phyloP scores from a whole-genome alignment of 2,113 vertebrate genomes.

The Morone saxatilis region DNA sequence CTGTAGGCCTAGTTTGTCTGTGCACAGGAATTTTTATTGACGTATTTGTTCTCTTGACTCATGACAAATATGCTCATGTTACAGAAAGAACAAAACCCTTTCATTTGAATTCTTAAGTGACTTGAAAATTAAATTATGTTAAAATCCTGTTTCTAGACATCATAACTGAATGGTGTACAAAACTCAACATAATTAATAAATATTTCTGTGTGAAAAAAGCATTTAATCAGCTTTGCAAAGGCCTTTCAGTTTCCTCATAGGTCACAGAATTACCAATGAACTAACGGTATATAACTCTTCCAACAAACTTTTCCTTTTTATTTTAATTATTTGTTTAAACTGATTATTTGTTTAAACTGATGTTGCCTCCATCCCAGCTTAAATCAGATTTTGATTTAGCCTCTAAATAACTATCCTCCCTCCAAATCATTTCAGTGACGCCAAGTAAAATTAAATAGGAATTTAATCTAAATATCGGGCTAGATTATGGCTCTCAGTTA shows the following conservation, averaged over 20 bases:
- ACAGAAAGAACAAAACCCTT: background rate
- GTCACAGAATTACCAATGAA: background rate
- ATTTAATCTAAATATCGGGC: background rate
- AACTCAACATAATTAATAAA: background rate
- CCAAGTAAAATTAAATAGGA: background rate
- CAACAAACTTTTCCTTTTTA: background rate
- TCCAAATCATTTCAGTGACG: background rate
- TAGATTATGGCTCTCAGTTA: background rate
- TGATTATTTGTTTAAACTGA: background rate
- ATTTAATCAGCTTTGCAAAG: background rate
- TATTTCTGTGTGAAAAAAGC: background rate
- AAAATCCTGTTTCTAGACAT: background rate
- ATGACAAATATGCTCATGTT: conserved; percentile 22
- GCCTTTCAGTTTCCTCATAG: background rate
- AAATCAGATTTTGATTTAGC: background rate
- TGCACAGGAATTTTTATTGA: conserved; percentile 41
- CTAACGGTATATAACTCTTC: no score
- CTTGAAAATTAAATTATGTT: background rate
- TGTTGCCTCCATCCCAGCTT: background rate
- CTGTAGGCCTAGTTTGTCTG: conserved; percentile 43
- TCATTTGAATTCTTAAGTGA: background rate
- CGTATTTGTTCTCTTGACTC: conserved; percentile 15
- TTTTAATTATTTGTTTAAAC: background rate
- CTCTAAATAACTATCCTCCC: no score
- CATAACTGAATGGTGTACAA: background rate